Evolutionary conservation across 1,140 invertebrate species (phyloP), one percentile per base, ranked within the genome.

Genomic region (Glossosoma conforme): DNA sequence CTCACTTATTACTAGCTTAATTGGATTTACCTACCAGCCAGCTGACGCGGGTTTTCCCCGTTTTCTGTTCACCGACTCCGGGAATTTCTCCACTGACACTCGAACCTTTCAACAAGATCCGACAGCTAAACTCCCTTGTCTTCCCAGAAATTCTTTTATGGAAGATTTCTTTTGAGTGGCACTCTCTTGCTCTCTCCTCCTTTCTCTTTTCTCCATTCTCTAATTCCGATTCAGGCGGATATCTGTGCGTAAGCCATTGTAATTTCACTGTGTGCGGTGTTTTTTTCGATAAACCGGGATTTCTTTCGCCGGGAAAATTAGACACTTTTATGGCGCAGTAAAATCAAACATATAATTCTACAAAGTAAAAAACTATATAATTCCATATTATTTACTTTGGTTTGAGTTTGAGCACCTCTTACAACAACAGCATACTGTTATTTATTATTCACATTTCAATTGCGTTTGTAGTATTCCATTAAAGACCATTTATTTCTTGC

Each of bases 61-160:
- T n/a, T n/a, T n/a, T n/a, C n/a, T 47, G 19, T 46, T 21, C 30
- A 30, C 33, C 17, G 40, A 41, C 22, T n/a, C 30, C 15, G 11
- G 36, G 37, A 21, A 49, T 49, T 20, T 42, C 42, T 42, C 25
- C 38, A n/a, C n/a, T 42, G 46, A 41, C 46, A 49, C 46, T 49
- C 30, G 22, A 41, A 40, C 8, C 38, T 10, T 41, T 21, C 37
- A 42, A 21, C 21, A 13, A 40, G 46, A n/a, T 15, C 24, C 25
- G 46, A 49, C 46, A 42, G 46, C 37, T 49, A 17, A 49, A 40
- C 38, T 33, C 35, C 44, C 25, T 25, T 42, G 46, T 42, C 24
- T 41, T 49, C 45, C 13, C 15, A 49, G 24, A 49, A 49, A n/a
- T 49, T 49, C 38, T 25, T 38, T 41, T 49, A 41, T 41, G 18